Evolutionary conservation across 2,113 vertebrate genomes (phyloP), one percentile per base, ranked within the genome.

Genomic region (Grus americana): DNA sequence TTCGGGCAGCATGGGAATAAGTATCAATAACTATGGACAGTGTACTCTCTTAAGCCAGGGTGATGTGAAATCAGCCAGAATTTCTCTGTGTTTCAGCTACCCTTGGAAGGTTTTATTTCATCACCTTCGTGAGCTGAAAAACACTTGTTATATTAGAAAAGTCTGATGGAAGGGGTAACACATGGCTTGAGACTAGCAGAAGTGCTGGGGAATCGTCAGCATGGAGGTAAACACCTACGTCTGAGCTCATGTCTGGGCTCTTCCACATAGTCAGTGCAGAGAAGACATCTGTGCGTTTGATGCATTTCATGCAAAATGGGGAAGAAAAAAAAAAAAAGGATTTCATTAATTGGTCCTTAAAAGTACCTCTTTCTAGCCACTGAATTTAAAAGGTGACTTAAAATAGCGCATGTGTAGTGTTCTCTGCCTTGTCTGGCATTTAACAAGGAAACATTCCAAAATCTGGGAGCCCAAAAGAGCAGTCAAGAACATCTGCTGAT

Each of bases 361-460:
- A 62, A 36, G 13, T 73, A 30, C 4, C 17, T 58, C 9, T 81
- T 55, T 76, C 40, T 76, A 2, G 4, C 10, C 50, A n/a, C 63
- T 73, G 63, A 86, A 46, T 93, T 62, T 73, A 68, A 76, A 66
- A 86, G 15, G 8, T 91, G 10, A 66, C 44, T 83, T 78, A 59
- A 92, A 92, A 44, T 62, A 83, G 15, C 34, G 76, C 9, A 17
- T 20, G 7, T 54, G 18, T 63, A 66, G 27, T 63, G 93, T 38
- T 71, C 12, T 65, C 10, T 93, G 15, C 26, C 21, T 88, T 47
- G 7, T 49, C 58, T 86, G 62, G 54, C 12, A 16, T 30, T 54
- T 68, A 90, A 61, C 63, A 91, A 59, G 80, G 80, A 88, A 81
- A 78, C 47, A 61, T 68, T 40, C 15, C 42, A 82, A 83, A 92